A percentile compares a stretch with the other conserved stretches of the same genome.
Evolutionary conservation across 2,797 vertebrate species (phyloP).

Genomic region (Rhodeus uyekii): DNA sequence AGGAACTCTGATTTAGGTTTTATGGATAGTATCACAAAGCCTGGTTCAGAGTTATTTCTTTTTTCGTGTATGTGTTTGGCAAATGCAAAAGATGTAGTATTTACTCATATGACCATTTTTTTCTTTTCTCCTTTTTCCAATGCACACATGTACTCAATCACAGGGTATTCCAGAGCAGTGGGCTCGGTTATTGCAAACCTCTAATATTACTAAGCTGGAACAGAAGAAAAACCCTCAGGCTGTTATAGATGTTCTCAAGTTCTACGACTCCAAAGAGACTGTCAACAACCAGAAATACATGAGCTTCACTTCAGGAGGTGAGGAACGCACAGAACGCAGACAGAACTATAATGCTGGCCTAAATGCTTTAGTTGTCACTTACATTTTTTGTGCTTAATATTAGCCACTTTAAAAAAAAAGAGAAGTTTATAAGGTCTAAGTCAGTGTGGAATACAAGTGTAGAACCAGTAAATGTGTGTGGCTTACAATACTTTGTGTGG

Average conservation of each 20-base stretch:
- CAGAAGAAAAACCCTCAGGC: conserved; percentile 99
- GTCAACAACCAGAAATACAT: conserved; percentile 99
- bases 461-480: not conserved
- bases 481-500: not conserved
- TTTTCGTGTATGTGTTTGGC: not conserved
- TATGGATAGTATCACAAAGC: not conserved
- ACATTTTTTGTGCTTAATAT: not conserved
- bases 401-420: not conserved
- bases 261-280: conserved; percentile 99
- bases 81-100: not conserved
- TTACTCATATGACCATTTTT: not conserved
- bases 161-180: conserved; percentile 98
- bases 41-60: not conserved
- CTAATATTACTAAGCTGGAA: conserved; percentile 98
- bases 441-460: not conserved
- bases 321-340: not conserved
- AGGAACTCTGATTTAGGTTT: not conserved
- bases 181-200: conserved; percentile 95
- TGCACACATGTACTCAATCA: not conserved
- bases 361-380: not conserved
- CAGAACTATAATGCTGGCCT: too few relatives aligned
- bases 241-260: conserved; percentile 95
- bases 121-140: not conserved
- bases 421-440: not conserved
- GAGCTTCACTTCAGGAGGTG: conserved; percentile 99